phyloP scores from a whole-genome alignment of 1,140 invertebrate species.

The Trigoniulus corallinus region DNA sequence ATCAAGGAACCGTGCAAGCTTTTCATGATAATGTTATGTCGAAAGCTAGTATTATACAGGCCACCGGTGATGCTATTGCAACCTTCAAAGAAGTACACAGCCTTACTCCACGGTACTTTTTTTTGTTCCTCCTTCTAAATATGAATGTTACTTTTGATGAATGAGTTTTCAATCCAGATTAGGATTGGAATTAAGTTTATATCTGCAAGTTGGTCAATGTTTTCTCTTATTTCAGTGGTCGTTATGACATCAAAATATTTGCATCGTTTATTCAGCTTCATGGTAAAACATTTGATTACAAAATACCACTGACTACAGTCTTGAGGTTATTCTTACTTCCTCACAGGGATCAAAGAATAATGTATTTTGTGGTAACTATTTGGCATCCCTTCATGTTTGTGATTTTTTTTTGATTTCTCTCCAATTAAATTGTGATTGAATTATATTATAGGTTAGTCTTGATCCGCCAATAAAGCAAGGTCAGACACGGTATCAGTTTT shows the following conservation, averaged over 20 bases:
- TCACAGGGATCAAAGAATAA: slow-evolving; percentile 36
- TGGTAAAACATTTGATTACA: slow-evolving; percentile 99
- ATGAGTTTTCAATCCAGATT: neutral
- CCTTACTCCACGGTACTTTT: slow-evolving; percentile 92
- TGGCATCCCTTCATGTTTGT: too few species aligned
- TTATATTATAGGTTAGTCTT: slow-evolving; percentile 48
- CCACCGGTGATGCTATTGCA: slow-evolving; percentile 92
- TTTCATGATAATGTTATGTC: slow-evolving; percentile 88
- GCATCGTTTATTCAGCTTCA: slow-evolving; percentile 95
- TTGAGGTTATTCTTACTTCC: slow-evolving; percentile 34
- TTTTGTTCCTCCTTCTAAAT: too few species aligned
- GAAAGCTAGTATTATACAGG: slow-evolving; percentile 93
- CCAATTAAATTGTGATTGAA: neutral
- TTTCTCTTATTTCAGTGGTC: slow-evolving; percentile 55
- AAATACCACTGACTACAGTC: slow-evolving; percentile 69
- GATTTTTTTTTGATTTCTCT: slow-evolving; percentile 13
- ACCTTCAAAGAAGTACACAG: slow-evolving; percentile 95
- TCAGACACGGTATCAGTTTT: slow-evolving; percentile 85
- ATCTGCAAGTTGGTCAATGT: slow-evolving; percentile 5
- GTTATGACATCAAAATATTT: slow-evolving; percentile 98
- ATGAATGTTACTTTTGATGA: neutral
- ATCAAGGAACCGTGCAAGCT: neutral
- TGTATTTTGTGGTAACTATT: slow-evolving; percentile 9
- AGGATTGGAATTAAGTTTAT: neutral
- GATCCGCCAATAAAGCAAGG: slow-evolving; percentile 99